Conservation (phyloP, 2,113 vertebrate species). For the Phrynocephalus versicolor region DNA sequence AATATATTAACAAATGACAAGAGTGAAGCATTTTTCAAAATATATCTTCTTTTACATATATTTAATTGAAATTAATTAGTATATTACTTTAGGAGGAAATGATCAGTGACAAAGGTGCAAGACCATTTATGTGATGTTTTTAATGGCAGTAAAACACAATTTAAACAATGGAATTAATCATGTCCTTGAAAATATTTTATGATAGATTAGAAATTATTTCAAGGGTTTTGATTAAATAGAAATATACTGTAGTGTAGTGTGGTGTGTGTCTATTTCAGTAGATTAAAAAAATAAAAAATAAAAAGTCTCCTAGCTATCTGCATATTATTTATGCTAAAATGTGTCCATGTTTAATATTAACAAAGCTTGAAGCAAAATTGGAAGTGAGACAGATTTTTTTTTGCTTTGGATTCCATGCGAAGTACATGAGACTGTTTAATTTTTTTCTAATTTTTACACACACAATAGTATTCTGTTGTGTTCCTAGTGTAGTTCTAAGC, state of each 20-base stretch:
- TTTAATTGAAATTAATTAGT: constrained; percentile 86
- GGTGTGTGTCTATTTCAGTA: background rate
- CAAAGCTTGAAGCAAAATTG: constrained; percentile 55
- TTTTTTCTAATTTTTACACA: constrained; percentile 45
- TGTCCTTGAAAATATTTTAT: constrained; percentile 67
- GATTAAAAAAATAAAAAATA: background rate
- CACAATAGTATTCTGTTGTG: constrained; percentile 40
- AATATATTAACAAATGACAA: constrained; percentile 81
- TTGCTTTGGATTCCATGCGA: constrained; percentile 43
- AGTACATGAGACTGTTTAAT: constrained; percentile 44
- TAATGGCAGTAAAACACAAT: constrained; percentile 72
- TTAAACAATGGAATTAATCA: constrained; percentile 80
- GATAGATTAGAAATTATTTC: constrained; percentile 68
- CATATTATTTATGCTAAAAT: constrained; percentile 52
- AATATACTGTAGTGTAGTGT: background rate
- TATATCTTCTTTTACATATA: constrained; percentile 83
- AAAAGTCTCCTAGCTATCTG: constrained; percentile 5
- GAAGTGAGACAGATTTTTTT: constrained; percentile 39
- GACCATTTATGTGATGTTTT: constrained; percentile 78
- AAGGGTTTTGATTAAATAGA: constrained; percentile 73
- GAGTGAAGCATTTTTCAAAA: constrained; percentile 79
- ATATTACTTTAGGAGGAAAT: constrained; percentile 78
- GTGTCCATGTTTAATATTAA: constrained; percentile 58
- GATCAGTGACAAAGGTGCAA: constrained; percentile 67
- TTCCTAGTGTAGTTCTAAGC: background rate